phyloP scores from a whole-genome alignment of 2,888 invertebrate genomes.

The Lasiommata megera region DNA sequence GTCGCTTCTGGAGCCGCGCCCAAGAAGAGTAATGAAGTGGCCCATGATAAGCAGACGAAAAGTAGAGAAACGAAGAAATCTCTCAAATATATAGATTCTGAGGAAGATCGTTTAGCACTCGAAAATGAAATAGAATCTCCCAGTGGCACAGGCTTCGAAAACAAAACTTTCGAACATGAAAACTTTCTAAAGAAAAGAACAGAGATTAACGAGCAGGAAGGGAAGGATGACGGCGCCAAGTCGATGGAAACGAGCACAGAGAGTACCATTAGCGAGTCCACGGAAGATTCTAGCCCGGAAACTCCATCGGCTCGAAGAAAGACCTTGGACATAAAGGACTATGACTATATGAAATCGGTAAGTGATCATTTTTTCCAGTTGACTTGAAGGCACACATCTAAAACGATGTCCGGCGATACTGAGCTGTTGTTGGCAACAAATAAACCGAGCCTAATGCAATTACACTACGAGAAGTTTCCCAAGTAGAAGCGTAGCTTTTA shows the following conservation, averaged over 20 bases:
- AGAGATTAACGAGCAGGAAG: slow-evolving; percentile 60
- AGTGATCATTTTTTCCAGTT: slow-evolving; percentile 41
- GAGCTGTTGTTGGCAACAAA: slow-evolving; percentile 23
- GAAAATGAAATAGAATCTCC: slow-evolving; percentile 74
- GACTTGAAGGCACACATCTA: slow-evolving; percentile 16
- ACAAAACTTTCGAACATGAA: slow-evolving; percentile 74
- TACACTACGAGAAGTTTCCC: no score
- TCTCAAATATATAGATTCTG: slow-evolving; percentile 67
- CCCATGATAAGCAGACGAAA: slow-evolving; percentile 48
- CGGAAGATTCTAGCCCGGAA: slow-evolving; percentile 67
- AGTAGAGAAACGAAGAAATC: slow-evolving; percentile 50
- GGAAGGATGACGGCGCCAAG: slow-evolving; percentile 54
- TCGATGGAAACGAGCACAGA: slow-evolving; percentile 76
- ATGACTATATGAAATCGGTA: slow-evolving; percentile 66
- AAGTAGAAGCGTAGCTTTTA: no score
- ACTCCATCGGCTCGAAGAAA: slow-evolving; percentile 63
- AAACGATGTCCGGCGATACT: background rate
- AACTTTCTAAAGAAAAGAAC: slow-evolving; percentile 70
- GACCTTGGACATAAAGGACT: slow-evolving; percentile 57
- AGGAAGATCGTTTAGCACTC: slow-evolving; percentile 56
- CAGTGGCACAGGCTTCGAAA: slow-evolving; percentile 72
- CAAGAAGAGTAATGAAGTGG: slow-evolving; percentile 46
- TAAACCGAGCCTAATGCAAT: slow-evolving; percentile 1
- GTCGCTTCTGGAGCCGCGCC: slow-evolving; percentile 65
- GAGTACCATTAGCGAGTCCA: slow-evolving; percentile 66